These are phyloP conservation scores for Eulemur albifrons DNA, from an alignment of 2,797 vertebrate genomes.

Conservation along the genomic window DNA sequence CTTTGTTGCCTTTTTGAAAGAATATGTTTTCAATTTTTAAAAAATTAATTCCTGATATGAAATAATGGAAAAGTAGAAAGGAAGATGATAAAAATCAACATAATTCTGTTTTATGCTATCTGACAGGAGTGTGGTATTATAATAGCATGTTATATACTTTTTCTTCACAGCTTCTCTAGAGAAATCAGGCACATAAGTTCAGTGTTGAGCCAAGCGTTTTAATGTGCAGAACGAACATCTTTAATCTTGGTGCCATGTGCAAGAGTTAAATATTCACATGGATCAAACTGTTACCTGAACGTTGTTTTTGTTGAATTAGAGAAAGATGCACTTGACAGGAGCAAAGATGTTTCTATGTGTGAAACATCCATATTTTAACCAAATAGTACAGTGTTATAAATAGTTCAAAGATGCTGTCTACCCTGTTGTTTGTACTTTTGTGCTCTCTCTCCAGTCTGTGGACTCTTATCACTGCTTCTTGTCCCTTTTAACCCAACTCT, in stretches of 20 bases:
- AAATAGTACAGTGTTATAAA: not conserved
- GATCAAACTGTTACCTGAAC: conserved; percentile 22
- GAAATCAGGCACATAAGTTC: not conserved
- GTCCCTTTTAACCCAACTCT: not conserved
- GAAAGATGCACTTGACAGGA: not conserved
- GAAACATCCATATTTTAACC: not conserved
- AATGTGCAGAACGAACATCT: not conserved
- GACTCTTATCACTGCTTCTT: not conserved
- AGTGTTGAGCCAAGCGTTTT: conserved; percentile 11
- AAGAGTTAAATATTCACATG: not conserved
- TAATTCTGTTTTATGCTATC: not conserved
- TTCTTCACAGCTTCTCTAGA: not conserved
- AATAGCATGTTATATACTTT: not conserved
- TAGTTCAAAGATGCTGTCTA: not conserved
- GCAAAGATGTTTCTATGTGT: not conserved
- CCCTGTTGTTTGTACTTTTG: not conserved
- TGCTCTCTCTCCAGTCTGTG: not conserved
- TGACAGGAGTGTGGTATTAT: not conserved
- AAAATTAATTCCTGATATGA: not conserved
- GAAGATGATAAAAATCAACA: conserved; percentile 1
- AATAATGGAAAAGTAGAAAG: not conserved
- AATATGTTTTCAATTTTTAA: not conserved
- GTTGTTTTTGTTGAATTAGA: not conserved
- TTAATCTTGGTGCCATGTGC: conserved; percentile 55
- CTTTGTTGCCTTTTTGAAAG: not conserved